Percentiles rank a stretch among this genome's conserved stretches.
phyloP scores from a whole-genome alignment of 1,140 invertebrate species.

The Lepidurus couesii region DNA sequence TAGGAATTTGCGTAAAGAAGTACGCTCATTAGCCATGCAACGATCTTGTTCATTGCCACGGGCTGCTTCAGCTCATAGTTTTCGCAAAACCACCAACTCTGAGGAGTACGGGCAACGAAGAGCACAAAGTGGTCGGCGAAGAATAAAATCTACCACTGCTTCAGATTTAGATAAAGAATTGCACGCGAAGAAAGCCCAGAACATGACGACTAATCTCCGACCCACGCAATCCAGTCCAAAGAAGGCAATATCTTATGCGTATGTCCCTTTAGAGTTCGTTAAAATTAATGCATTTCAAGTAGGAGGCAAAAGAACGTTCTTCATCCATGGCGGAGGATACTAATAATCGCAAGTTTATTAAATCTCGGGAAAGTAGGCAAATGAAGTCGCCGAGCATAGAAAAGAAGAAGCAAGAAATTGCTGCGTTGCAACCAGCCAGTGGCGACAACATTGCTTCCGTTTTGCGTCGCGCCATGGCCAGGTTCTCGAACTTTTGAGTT shows the following conservation, averaged over 20 bases:
- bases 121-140: background rate
- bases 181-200: background rate
- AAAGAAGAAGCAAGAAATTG: background rate
- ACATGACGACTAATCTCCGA: background rate
- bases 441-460: constrained; percentile 33
- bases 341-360: background rate
- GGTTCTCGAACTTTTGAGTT: constrained; percentile 22
- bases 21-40: constrained; percentile 1
- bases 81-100: background rate
- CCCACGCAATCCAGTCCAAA: background rate
- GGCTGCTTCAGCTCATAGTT: background rate
- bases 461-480: constrained; percentile 28
- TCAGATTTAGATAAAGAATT: background rate
- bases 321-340: background rate
- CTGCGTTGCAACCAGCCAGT: constrained; percentile 30
- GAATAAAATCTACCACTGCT: background rate
- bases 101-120: background rate
- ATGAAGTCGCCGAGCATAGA: background rate
- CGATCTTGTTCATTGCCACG: constrained; percentile 16
- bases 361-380: background rate
- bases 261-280: background rate
- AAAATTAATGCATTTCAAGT: background rate
- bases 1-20: constrained; percentile 20
- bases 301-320: background rate
- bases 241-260: background rate